phyloP scores from a whole-genome alignment of 2,113 vertebrate species.

The Phrynocephalus versicolor region DNA sequence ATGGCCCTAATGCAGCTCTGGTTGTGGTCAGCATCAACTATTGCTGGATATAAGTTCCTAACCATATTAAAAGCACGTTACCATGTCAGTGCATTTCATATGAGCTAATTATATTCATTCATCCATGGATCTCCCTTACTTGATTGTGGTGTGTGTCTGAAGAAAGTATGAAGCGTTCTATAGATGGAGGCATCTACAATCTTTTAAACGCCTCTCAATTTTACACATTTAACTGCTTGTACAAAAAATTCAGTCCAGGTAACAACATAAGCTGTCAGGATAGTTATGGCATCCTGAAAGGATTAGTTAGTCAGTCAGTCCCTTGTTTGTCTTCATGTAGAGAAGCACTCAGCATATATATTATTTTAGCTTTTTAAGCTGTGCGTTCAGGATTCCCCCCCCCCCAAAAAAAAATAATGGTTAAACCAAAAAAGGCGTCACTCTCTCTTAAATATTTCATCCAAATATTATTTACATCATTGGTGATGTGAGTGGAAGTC shows the following conservation, averaged over 20 bases:
- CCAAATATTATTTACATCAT: fast-evolving
- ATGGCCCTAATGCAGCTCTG: neutral
- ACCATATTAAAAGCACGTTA: neutral
- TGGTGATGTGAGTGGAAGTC: neutral
- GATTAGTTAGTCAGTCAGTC: neutral
- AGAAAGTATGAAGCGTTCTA: too few relatives aligned
- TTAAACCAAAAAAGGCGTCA: too few relatives aligned
- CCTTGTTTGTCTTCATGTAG: neutral
- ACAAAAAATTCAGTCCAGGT: conserved; percentile 5
- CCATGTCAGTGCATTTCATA: neutral
- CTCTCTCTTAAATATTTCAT: neutral
- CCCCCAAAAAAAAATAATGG: too few relatives aligned
- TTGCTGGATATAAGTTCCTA: neutral
- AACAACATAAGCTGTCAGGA: neutral
- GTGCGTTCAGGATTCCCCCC: neutral
- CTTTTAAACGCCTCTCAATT: neutral
- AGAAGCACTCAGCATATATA: neutral
- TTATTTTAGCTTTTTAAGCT: neutral
- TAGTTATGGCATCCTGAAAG: neutral
- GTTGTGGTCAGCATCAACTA: neutral
- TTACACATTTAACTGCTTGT: neutral
- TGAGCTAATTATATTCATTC: neutral
- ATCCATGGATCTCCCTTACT: neutral
- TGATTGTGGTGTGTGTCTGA: neutral
- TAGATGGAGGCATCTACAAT: conserved; percentile 3